These are phyloP conservation scores for Drosophila kuntzei DNA, from an alignment of 2,888 invertebrate genomes.

Conservation along the genomic window DNA sequence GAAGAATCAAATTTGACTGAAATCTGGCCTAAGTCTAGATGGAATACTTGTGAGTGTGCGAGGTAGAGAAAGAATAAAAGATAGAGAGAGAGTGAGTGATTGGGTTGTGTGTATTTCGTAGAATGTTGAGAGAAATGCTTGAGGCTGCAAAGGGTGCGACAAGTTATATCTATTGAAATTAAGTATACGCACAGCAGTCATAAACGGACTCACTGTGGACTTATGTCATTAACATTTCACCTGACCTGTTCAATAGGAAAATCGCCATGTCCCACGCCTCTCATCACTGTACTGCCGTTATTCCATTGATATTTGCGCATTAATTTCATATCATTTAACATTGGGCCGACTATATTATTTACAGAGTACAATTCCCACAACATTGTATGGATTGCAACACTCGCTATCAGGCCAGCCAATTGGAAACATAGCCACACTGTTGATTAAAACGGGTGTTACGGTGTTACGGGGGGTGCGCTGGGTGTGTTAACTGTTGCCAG, in stretches of 20 bases:
- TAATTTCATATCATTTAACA: conserved; percentile 76
- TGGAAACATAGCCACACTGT: conserved; percentile 33
- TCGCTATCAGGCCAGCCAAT: conserved; percentile 33
- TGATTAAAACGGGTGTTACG: conserved; percentile 9
- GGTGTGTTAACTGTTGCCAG: conserved; percentile 36
- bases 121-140: conserved; percentile 1
- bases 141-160: too few relatives aligned
- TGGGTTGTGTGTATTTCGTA: conserved; percentile 13
- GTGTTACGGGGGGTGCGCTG: neutral
- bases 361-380: conserved; percentile 44
- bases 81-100: conserved; percentile 3
- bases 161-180: conserved; percentile 24
- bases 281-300: conserved; percentile 10
- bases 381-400: conserved; percentile 15
- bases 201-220: conserved; percentile 35
- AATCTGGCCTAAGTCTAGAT: conserved; percentile 13
- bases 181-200: conserved; percentile 43
- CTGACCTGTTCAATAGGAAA: conserved; percentile 31
- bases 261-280: conserved; percentile 13
- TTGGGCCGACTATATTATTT: conserved; percentile 59
- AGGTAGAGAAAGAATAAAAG: neutral
- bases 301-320: conserved; percentile 65
- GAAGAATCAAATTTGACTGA: conserved; percentile 31
- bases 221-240: conserved; percentile 69
- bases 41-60: neutral